Percentiles rank a stretch among this genome's conserved stretches.
Conservation (phyloP, 2,113 vertebrate species). For the Holacanthus passer region DNA sequence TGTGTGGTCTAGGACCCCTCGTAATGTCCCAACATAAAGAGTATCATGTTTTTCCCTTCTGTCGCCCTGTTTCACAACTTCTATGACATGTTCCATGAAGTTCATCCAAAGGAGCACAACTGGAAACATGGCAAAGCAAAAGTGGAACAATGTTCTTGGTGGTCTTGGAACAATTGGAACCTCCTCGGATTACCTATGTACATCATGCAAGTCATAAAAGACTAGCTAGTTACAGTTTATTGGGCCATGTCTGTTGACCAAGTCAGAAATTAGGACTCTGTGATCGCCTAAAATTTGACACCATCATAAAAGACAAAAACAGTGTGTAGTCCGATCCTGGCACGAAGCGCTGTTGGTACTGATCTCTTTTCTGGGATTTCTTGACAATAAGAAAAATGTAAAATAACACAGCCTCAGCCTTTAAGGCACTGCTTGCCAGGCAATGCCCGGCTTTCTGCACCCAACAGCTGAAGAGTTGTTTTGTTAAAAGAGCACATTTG, state of each 20-base stretch:
- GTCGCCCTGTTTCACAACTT: not conserved
- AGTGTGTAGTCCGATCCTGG: not conserved
- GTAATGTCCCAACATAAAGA: not conserved
- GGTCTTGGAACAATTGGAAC: constrained; percentile 3
- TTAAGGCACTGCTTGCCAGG: not conserved
- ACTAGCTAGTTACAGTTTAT: not conserved
- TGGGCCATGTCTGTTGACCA: not conserved
- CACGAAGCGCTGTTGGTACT: not conserved
- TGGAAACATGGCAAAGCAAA: not conserved
- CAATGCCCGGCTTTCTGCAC: not conserved
- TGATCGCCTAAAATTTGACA: not conserved
- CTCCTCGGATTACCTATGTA: not conserved
- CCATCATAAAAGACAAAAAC: not conserved
- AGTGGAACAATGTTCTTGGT: not conserved
- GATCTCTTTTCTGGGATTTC: not conserved
- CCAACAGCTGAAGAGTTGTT: not conserved
- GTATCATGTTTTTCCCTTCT: not conserved
- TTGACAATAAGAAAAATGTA: not conserved
- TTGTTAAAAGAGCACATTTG: not conserved
- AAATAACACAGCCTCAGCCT: not conserved
- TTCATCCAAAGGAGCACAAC: not conserved
- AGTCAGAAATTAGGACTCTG: not conserved
- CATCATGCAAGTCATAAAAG: not conserved
- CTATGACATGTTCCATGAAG: not conserved
- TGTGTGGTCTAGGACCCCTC: not conserved